Evolutionary conservation across 2,888 invertebrate genomes (phyloP).

Genomic region (Homarus gammarus): DNA sequence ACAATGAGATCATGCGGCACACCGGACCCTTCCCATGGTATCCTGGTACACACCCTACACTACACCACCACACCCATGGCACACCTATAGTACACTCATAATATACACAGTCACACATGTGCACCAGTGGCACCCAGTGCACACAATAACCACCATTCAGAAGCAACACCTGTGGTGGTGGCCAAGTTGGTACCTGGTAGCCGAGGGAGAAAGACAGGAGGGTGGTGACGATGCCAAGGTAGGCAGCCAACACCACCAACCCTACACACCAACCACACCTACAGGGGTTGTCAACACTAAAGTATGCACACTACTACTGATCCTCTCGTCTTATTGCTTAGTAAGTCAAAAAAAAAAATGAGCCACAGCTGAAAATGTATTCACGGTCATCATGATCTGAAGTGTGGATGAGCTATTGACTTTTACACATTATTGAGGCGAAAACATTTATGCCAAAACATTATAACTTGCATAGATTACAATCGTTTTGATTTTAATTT

Average conservation of each 20-base stretch:
- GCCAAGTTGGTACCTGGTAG: conserved; percentile 42
- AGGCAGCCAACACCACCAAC: conserved; percentile 24
- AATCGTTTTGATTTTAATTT: conserved; percentile 67
- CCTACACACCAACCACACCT: conserved; percentile 53
- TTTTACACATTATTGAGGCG: conserved; percentile 61
- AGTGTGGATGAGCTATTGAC: conserved; percentile 58
- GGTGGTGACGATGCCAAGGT: conserved; percentile 22
- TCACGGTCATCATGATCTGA: conserved; percentile 50
- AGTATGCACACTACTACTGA: conserved; percentile 46
- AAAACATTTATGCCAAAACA: conserved; percentile 64
- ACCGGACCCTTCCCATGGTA: conserved; percentile 56
- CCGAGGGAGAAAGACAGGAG: conserved; percentile 30
- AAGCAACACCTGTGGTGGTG: conserved; percentile 40
- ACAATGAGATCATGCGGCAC: conserved; percentile 61
- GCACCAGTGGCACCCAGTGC: conserved; percentile 55
- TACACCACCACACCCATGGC: conserved; percentile 48
- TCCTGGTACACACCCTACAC: conserved; percentile 42
- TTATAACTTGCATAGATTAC: conserved; percentile 69
- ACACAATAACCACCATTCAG: conserved; percentile 48
- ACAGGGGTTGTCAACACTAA: conserved; percentile 53
- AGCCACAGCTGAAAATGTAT: conserved; percentile 55
- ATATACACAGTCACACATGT: conserved; percentile 45
- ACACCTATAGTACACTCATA: conserved; percentile 31
- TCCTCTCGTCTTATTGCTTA: conserved; percentile 62
- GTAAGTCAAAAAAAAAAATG: conserved; percentile 51